A percentile compares a stretch with the other conserved stretches of the same genome.
phyloP scores from a whole-genome alignment of 2,888 invertebrate species.

The Meghimatium bilineatum region DNA sequence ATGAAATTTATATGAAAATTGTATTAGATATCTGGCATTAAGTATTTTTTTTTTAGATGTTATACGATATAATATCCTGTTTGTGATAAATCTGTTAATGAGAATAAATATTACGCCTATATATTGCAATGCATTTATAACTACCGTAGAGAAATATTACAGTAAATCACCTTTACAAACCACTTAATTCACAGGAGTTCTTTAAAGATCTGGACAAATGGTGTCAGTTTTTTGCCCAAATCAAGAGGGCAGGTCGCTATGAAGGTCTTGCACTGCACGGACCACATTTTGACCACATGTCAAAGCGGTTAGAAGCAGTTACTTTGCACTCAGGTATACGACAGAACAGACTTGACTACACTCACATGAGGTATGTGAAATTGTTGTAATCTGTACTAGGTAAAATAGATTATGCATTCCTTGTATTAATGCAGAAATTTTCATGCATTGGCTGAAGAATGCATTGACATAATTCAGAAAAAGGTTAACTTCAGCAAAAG shows the following conservation, averaged over 20 bases:
- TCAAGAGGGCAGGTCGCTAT: conserved; percentile 84
- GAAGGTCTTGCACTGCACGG: conserved; percentile 83
- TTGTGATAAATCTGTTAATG: not conserved
- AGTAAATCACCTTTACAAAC: not conserved
- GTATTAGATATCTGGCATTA: no score
- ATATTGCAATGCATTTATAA: not conserved
- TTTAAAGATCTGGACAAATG: conserved; percentile 89
- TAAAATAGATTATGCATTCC: no score
- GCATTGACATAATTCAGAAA: no score
- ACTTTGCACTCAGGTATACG: conserved; percentile 86
- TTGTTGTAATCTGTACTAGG: not conserved
- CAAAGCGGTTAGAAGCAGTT: conserved; percentile 80
- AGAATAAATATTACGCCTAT: no score
- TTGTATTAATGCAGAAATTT: not conserved
- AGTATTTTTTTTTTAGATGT: no score
- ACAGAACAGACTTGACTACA: conserved; percentile 73
- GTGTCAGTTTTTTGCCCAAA: conserved; percentile 86
- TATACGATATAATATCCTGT: not conserved
- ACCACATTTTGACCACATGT: conserved; percentile 89
- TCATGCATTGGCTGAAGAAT: not conserved
- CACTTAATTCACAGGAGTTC: conserved; percentile 81
- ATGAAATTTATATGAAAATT: no score
- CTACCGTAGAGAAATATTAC: no score
- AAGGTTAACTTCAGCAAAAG: no score
- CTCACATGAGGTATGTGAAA: conserved; percentile 63